phyloP scores from a whole-genome alignment of 2,797 vertebrate genomes.

The Clamator glandarius region DNA sequence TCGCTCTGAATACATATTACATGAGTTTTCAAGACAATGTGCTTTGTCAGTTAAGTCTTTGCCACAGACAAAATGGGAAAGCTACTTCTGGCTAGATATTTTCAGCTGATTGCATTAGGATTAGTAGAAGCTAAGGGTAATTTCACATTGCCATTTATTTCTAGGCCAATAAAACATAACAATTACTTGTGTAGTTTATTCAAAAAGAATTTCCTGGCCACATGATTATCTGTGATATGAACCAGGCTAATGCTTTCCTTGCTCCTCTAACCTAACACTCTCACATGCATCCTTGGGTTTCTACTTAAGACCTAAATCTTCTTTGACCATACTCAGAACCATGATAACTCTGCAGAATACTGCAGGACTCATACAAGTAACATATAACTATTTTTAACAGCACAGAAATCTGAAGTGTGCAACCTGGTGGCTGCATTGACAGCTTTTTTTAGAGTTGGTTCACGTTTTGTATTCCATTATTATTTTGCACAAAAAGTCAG shows the following conservation, averaged over 20 bases:
- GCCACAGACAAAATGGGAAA: neutral
- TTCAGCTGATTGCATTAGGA: neutral
- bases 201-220: neutral
- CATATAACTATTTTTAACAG: neutral
- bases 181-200: neutral
- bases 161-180: neutral
- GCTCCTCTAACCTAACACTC: neutral
- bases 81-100: neutral
- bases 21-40: neutral
- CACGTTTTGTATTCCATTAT: neutral
- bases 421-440: neutral
- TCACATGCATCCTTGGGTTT: neutral
- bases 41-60: neutral
- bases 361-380: neutral
- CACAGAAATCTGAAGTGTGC: neutral
- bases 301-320: neutral
- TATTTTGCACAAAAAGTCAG: neutral
- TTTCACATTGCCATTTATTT: neutral
- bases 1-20: neutral
- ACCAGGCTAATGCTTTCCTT: neutral
- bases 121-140: neutral
- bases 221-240: neutral
- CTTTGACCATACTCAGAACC: neutral
- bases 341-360: neutral
- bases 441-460: constrained; percentile 19